These are phyloP conservation scores for Sebastes itinus DNA, from an alignment of 2,797 vertebrate genomes.

Conservation along the genomic window DNA sequence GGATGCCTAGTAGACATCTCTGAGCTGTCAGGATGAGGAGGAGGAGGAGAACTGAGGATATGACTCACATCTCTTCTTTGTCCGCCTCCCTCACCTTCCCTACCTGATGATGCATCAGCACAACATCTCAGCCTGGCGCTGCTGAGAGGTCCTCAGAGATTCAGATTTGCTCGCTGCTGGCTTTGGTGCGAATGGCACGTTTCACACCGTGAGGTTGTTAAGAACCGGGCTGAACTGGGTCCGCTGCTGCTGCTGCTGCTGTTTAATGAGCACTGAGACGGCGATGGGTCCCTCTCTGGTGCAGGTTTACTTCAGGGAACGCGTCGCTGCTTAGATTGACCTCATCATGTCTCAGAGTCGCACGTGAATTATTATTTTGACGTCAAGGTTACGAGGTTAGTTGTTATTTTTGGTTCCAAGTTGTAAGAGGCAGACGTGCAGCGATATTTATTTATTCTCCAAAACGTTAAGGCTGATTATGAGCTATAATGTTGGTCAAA, in stretches of 20 bases:
- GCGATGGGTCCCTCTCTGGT: conserved; percentile 12
- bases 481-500: neutral
- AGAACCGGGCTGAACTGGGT: conserved; percentile 11
- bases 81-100: conserved; percentile 35
- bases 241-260: conserved; percentile 18
- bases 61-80: conserved; percentile 48
- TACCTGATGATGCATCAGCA: conserved; percentile 29
- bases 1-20: conserved; percentile 19
- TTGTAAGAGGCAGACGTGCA: neutral
- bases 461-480: neutral
- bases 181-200: conserved; percentile 8
- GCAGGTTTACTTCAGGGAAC: conserved; percentile 28
- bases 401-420: neutral
- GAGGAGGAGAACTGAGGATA: conserved; percentile 8
- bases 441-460: conserved; percentile 5
- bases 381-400: neutral
- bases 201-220: conserved; percentile 14
- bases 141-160: conserved; percentile 21
- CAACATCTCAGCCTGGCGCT: neutral
- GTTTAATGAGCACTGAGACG: conserved; percentile 52
- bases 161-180: conserved; percentile 22
- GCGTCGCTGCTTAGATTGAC: neutral
- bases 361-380: neutral
- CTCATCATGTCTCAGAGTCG: conserved; percentile 10
- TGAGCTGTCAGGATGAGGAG: conserved; percentile 25